Base-by-base conservation (phyloP, 2,113 vertebrate genomes). In the Poecile atricapillus region DNA sequence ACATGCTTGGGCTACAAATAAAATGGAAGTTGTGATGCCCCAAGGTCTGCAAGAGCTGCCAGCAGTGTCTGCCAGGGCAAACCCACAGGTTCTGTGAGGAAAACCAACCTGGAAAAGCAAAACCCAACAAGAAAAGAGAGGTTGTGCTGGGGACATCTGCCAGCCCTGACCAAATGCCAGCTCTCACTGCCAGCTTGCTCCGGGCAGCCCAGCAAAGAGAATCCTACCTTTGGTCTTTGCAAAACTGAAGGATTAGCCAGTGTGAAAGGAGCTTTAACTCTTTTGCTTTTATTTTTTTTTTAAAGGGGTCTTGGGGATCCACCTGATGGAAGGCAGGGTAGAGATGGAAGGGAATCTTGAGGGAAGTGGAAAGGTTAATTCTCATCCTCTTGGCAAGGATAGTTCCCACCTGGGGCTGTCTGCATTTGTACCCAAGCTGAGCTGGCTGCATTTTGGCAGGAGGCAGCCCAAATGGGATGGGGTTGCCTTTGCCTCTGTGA, bases 201-300 rank as follows among this genome's bases (percentile, higher is more conserved):
- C 0, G 0, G 1, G 31, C 3, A 13, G 56, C 15, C 30, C 2
- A 1, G 25, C 20, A 78, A 74, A 62, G 63, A 39, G 52, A 11
- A 44, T 64, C 62, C 43, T 56, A 13, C 33, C 24, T 85, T 79
- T 31, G 22, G 17, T n/a, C 24, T 59, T 60, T 3, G 2, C 49
- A 64, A 73, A 78, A 16, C 19, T 60, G 62, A 64, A 28, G 19
- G 18, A 60, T 55, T 74, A 69, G 44, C 14, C 1, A 4, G 41
- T 1, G 4, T 12, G 7, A 27, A 93, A 69, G 15, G 23, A 30
- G 17, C 11, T 83, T 82, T 53, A 65, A 10, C 8, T 25, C 5
- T 49, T 60, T 35, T 24, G 9, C 50, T 37, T 28, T 44, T 24
- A 23, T 33, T 30, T 44, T 31, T 43, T n/a, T n/a, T 55, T 37